Conservation (phyloP, 1,140 invertebrate species). For the Lepidurus couesii region DNA sequence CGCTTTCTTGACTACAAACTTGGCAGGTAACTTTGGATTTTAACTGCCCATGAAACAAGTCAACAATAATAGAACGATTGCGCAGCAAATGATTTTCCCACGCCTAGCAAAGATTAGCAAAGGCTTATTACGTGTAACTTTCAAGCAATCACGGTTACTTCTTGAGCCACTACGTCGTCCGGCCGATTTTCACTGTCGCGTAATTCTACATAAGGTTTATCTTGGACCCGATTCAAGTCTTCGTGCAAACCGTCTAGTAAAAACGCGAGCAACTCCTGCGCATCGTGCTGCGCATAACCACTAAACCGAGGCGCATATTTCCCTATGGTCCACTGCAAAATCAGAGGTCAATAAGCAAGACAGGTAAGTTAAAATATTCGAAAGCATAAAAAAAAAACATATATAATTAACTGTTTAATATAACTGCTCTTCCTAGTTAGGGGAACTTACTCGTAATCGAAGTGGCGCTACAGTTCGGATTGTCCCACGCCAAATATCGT, state of each 20-base stretch:
- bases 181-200: conserved; percentile 70
- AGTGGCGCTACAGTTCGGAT: conserved; percentile 74
- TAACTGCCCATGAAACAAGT: conserved; percentile 83
- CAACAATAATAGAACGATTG: conserved; percentile 77
- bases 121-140: conserved; percentile 26
- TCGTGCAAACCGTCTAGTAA: conserved; percentile 82
- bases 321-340: conserved; percentile 64
- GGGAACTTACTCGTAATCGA: conserved; percentile 59
- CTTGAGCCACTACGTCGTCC: conserved; percentile 66
- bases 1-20: conserved; percentile 69
- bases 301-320: conserved; percentile 76
- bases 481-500: conserved; percentile 76
- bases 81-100: conserved; percentile 74
- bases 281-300: conserved; percentile 83
- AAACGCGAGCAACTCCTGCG: conserved; percentile 81
- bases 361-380: not conserved
- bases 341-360: not conserved
- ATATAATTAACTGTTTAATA: conserved; percentile 24
- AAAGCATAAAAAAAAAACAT: not conserved
- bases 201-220: conserved; percentile 63
- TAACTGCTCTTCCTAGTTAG: not conserved
- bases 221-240: conserved; percentile 70
- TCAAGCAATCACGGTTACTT: conserved; percentile 43
- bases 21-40: conserved; percentile 76
- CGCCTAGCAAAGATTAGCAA: conserved; percentile 48